Evolutionary conservation across 2,888 invertebrate genomes (phyloP).

Genomic region (Podotricha telesiphe): DNA sequence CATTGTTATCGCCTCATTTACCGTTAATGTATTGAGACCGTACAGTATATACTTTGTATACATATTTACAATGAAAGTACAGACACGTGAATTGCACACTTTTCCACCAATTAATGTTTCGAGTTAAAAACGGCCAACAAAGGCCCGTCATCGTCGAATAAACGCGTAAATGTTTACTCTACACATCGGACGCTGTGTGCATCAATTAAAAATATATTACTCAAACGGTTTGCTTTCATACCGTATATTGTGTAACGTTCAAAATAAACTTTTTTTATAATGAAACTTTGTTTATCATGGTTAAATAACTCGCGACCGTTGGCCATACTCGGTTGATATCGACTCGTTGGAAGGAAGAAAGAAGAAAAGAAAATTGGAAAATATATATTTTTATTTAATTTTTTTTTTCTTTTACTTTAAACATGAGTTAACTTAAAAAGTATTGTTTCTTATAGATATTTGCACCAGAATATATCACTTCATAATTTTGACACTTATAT

Average conservation of each 20-base stretch:
- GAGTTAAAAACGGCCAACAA: constrained; percentile 74
- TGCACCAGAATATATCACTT: no score
- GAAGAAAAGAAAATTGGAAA: no score
- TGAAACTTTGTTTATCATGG: constrained; percentile 18
- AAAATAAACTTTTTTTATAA: constrained; percentile 21
- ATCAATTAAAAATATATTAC: constrained; percentile 81
- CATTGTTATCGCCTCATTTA: not conserved
- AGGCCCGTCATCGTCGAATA: constrained; percentile 69
- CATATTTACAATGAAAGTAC: constrained; percentile 71
- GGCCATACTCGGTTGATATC: not conserved
- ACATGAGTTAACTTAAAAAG: no score
- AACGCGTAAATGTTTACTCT: constrained; percentile 76
- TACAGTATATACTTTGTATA: constrained; percentile 14
- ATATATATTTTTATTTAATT: no score
- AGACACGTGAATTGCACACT: constrained; percentile 76
- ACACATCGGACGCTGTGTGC: constrained; percentile 72
- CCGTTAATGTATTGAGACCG: not conserved
- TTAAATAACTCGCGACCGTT: not conserved
- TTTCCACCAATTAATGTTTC: constrained; percentile 77
- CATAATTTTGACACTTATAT: no score
- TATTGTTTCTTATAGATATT: no score
- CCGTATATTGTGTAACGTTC: constrained; percentile 27
- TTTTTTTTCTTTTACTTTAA: no score
- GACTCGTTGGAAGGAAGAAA: not conserved
- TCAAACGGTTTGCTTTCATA: constrained; percentile 59